phyloP scores from a whole-genome alignment of 2,113 vertebrate species.

The Physeter macrocephalus region DNA sequence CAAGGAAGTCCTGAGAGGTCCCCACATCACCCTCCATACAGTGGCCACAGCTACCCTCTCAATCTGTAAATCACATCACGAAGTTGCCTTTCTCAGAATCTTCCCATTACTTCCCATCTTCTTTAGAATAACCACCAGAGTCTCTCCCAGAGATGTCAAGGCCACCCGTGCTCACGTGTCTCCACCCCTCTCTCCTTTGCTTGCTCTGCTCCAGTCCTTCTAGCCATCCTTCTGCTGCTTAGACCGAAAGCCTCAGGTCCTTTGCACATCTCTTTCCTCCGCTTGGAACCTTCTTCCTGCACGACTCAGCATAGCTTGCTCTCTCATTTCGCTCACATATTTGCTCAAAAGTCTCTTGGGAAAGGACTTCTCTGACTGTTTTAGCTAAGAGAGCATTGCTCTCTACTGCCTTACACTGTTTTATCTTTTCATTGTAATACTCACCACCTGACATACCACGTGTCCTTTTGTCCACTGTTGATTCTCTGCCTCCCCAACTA shows the following conservation, averaged over 20 bases:
- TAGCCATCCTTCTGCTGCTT: neutral
- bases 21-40: neutral
- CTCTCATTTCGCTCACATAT: neutral
- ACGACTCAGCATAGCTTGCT: neutral
- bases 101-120: neutral
- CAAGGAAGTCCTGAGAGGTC: neutral
- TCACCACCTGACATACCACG: rapidly evolving
- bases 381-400: neutral
- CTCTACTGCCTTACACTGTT: neutral
- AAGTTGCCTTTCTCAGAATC: neutral
- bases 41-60: neutral
- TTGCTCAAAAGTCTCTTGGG: neutral
- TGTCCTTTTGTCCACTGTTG: neutral
- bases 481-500: neutral
- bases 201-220: neutral
- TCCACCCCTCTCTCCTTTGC: neutral
- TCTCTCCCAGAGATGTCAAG: neutral
- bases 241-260: neutral
- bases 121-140: neutral
- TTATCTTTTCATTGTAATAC: neutral
- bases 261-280: neutral
- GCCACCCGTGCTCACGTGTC: no score
- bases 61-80: neutral
- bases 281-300: neutral
- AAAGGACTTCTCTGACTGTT: neutral